Base-by-base conservation (phyloP, 1,140 invertebrate species). In the Ceratina calcarata region DNA sequence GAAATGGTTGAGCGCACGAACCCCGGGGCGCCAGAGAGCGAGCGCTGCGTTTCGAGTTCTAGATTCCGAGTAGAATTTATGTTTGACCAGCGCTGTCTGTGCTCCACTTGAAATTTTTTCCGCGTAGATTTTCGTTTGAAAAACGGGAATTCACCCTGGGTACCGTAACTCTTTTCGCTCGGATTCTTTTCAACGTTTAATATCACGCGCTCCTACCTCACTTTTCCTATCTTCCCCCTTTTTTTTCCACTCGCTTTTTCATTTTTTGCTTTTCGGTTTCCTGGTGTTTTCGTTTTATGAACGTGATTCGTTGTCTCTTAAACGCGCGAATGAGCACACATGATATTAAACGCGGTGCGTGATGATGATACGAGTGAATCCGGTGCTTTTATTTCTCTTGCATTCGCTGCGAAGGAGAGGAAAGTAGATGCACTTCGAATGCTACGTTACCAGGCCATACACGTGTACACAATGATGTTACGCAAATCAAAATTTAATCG, bases 41-140 rank as follows among this genome's bases (percentile, higher is more conserved):
- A 51, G 15, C 37, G 65, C 20, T 57, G 2, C 55, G 45, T 70
- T 58, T 58, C 53, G n/a, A 70, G 10, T 22, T 45, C 60, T 20
- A 32, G 12, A n/a, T 62, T 73, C 16, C 16, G 18, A 3, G 22
- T 16, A 10, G 57, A 51, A 73, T 71, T 70, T 70, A 37, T 18
- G 53, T 57, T 27, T n/a, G 68, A 70, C 68, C 27, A n/a, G 27
- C 53, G 18, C 3, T 55, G 27, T 16, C 16, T 37, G 27, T 37
- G 53, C 57, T 70, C 68, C 68, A 58, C 68, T 70, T 58, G 53
- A 37, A 70, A 57, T 70, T 37, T 65, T 70, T 58, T 70, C 10
- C 53, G 4, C 53, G 18, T n/a, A 70, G 27, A 55, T 58, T 70
- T 70, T 58, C 68, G 24, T 32, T 13, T 15, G 68, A 24, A 51